Percentiles rank a stretch among this genome's conserved stretches.
Evolutionary conservation across 2,888 invertebrate species (phyloP).

Genomic region (Scaptomyza parva): DNA sequence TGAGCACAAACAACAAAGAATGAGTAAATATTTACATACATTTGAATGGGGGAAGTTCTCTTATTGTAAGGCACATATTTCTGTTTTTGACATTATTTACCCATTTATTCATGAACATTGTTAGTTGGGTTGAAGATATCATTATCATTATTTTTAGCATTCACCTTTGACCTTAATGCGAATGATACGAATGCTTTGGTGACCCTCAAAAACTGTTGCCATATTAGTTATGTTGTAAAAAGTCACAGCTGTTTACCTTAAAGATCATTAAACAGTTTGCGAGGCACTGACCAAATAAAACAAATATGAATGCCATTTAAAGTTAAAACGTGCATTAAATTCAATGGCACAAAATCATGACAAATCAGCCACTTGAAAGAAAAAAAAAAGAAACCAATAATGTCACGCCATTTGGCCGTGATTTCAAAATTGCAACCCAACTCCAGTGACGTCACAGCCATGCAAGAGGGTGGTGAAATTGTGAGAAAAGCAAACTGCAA

Average conservation of each 20-base stretch:
- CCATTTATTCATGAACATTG: conserved; percentile 2
- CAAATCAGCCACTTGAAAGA: neutral
- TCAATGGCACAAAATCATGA: neutral
- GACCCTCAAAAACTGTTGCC: conserved; percentile 15
- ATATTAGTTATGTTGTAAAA: neutral
- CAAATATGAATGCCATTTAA: neutral
- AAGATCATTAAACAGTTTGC: neutral
- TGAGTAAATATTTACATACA: neutral
- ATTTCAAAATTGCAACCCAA: neutral
- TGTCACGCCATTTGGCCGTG: neutral
- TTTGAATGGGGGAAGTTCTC: neutral
- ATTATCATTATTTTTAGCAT: conserved; percentile 21
- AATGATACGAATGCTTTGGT: conserved; percentile 27
- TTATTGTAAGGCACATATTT: neutral
- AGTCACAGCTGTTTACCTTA: neutral
- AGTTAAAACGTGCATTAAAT: neutral
- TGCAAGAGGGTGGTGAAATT: conserved; percentile 6
- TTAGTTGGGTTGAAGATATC: conserved; percentile 10
- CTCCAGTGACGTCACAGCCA: conserved; percentile 30
- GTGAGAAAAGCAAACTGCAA: conserved; percentile 30
- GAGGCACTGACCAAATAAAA: neutral
- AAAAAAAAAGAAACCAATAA: neutral
- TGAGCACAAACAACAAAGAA: neutral
- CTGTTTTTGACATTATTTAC: conserved; percentile 2
- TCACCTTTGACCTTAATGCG: conserved; percentile 40